A percentile compares a stretch with the other conserved stretches of the same genome.
These are phyloP conservation scores for Parthenolecanium corni DNA, from an alignment of 2,888 invertebrate species.

Conservation along the genomic window DNA sequence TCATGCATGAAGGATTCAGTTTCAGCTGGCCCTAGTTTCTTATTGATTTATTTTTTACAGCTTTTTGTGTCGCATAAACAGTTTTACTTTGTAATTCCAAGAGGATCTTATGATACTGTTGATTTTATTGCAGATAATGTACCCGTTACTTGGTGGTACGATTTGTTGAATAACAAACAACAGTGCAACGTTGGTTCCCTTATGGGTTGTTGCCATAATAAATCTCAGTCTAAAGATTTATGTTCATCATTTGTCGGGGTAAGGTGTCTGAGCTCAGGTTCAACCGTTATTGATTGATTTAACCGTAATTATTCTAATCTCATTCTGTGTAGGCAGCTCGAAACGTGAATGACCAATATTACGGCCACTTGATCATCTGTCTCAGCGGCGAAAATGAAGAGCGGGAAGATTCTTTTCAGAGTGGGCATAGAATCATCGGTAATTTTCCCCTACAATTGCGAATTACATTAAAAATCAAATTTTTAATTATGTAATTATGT, in stretches of 20 bases:
- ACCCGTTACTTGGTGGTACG: constrained; percentile 97
- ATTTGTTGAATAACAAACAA: constrained; percentile 53
- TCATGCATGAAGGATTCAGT: too few species aligned
- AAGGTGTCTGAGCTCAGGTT: too few species aligned
- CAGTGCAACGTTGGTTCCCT: constrained; percentile 95
- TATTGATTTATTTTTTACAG: too few species aligned
- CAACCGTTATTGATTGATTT: too few species aligned
- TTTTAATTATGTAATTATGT: too few species aligned
- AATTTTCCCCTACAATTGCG: constrained; percentile 32
- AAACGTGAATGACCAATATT: too few species aligned
- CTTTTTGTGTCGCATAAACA: too few species aligned
- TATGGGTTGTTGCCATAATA: constrained; percentile 86
- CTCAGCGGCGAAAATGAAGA: constrained; percentile 80
- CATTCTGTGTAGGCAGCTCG: too few species aligned
- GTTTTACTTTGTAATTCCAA: too few species aligned
- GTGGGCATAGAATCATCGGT: constrained; percentile 73
- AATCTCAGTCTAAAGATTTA: constrained; percentile 4
- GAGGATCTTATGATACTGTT: too few species aligned
- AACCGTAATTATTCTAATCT: too few species aligned
- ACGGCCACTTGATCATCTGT: constrained; percentile 83
- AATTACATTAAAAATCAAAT: neutral
- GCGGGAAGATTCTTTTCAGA: constrained; percentile 67
- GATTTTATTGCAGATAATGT: constrained; percentile 71
- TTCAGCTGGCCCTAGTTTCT: too few species aligned
- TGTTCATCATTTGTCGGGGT: constrained; percentile 31